Evolutionary conservation across 1,140 invertebrate species (phyloP), one percentile per base, ranked within the genome.

Genomic region (Cecropterus lyciades): DNA sequence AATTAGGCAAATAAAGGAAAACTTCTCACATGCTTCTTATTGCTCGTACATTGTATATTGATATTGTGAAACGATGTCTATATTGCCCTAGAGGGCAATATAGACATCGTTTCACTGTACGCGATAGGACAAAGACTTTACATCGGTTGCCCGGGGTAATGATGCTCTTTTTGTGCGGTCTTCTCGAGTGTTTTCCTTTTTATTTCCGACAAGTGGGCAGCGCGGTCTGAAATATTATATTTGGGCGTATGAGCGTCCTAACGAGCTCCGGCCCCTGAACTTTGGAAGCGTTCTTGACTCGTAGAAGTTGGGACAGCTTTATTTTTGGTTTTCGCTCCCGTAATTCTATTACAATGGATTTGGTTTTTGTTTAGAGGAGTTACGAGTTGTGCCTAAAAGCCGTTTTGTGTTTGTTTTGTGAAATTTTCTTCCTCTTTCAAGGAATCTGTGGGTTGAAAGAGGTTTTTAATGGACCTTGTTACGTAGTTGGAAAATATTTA

Each of bases 141-240:
- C 14, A 11, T n/a, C n/a, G 40, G 37, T 24, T 55, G 10, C 45
- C 24, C 42, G 52, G 43, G 63, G 33, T 73, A 73, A 73, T 56
- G 63, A 66, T 63, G 70, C 49, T 53, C 67, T 64, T 69, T 73
- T 69, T 65, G 55, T 57, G 30, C 24, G 16, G 24, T 3, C 42
- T 42, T 49, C 27, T 67, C 5, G 65, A 65, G 43, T 51, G 16
- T 53, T 64, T 24, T 55, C 46, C 42, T 51, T 43, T 53, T 57
- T 45, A 57, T 46, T 57, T 20, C 14, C 20, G 53, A 17, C 53
- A 14, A 57, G 55, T 57, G 55, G 55, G 55, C 42, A 57, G 55
- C 10, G 51, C 40, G n/a, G n/a, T n/a, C 45, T 30, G 55, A 24
- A 57, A 57, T 57, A 45, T 57, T 57, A 57, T 57, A 57, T 57